Percentiles rank a stretch among this genome's conserved stretches.
Conservation (phyloP, 1,140 invertebrate species). For the Phenacoccus solenopsis region DNA sequence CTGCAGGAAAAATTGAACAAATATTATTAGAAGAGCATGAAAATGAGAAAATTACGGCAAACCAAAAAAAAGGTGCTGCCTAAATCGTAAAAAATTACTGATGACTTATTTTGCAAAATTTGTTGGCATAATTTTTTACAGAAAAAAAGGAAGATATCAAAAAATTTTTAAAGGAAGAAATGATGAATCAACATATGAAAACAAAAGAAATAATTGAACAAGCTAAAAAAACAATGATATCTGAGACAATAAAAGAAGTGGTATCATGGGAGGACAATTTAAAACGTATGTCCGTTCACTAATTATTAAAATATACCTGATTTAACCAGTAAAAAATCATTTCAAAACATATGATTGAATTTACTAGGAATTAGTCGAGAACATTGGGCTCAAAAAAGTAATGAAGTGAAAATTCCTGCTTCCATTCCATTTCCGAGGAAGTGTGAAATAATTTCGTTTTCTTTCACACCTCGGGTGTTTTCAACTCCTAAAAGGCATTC, state of each 20-base stretch:
- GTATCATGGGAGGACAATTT: neutral
- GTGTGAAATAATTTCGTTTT: conserved; percentile 45
- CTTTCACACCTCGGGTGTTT: conserved; percentile 62
- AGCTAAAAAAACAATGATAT: neutral
- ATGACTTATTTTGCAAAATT: too few species aligned
- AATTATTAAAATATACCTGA: neutral
- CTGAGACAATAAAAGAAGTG: neutral
- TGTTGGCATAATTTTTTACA: too few species aligned
- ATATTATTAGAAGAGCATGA: neutral
- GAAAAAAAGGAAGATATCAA: neutral
- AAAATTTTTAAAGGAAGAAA: neutral
- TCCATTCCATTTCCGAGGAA: conserved; percentile 44
- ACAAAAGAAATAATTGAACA: neutral
- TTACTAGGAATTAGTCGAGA: conserved; percentile 21
- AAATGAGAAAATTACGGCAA: neutral
- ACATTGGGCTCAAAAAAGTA: conserved; percentile 23
- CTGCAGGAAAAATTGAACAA: conserved; percentile 2
- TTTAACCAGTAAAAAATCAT: conserved; percentile 25
- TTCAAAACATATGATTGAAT: conserved; percentile 31
- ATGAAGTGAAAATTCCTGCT: conserved; percentile 23
- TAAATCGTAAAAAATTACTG: too few species aligned
- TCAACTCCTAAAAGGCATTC: conserved; percentile 74
- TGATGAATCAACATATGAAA: conserved; percentile 5
- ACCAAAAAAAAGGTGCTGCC: neutral
- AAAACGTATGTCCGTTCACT: neutral